Conservation (phyloP, 2,888 invertebrate species). For the Capitulum mitella region DNA sequence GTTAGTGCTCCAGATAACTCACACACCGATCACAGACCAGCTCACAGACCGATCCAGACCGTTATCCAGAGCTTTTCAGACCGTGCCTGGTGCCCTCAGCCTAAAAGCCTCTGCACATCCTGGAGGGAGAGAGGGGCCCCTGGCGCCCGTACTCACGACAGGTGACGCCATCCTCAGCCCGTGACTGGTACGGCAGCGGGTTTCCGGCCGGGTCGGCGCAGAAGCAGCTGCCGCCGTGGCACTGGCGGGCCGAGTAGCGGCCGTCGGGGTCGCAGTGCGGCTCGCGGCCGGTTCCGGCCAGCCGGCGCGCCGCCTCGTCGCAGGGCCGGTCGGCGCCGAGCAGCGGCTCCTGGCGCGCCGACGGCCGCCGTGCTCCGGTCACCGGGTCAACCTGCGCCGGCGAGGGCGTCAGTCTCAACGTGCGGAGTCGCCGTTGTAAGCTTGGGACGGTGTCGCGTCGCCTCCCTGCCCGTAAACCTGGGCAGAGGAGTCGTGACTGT, state of each 20-base stretch:
- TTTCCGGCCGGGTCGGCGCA: slow-evolving; percentile 29
- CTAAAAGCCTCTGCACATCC: no score
- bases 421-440: no score
- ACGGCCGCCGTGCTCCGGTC: slow-evolving; percentile 25
- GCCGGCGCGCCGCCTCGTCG: slow-evolving; percentile 24
- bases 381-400: slow-evolving; percentile 17
- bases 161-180: neutral
- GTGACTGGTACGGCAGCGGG: neutral
- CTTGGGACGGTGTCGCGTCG: no score
- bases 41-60: no score
- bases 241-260: slow-evolving; percentile 28
- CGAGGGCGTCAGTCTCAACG: no score
- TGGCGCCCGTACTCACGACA: slow-evolving; percentile 9
- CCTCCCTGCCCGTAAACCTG: no score
- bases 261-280: slow-evolving; percentile 33
- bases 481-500: no score
- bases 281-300: slow-evolving; percentile 27
- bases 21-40: no score
- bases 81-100: no score
- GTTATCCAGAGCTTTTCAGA: no score
- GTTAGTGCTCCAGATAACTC: no score
- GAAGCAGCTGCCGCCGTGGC: slow-evolving; percentile 25
- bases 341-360: slow-evolving; percentile 27
- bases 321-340: slow-evolving; percentile 26
- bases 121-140: no score